Evolutionary conservation across 2,797 vertebrate genomes (phyloP).

Genomic region (Sebastes oblongus): DNA sequence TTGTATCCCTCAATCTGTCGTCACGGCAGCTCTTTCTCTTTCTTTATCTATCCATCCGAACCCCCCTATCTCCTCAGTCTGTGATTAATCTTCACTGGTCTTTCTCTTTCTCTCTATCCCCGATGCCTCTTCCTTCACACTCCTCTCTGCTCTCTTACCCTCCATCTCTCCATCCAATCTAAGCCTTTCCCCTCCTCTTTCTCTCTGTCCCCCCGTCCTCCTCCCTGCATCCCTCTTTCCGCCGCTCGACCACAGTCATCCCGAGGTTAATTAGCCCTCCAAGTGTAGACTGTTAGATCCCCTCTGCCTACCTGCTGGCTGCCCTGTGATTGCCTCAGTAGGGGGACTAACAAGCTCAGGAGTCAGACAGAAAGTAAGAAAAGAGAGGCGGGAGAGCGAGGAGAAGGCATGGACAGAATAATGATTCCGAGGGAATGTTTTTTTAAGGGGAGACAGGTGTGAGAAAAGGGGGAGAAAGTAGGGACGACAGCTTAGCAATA

Average conservation of each 20-base stretch:
- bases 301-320: constrained; percentile 38
- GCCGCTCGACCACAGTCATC: constrained; percentile 31
- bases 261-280: constrained; percentile 70
- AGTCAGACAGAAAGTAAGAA: neutral
- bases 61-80: neutral
- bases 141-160: neutral
- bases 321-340: constrained; percentile 54
- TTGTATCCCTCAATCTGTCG: neutral
- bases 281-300: constrained; percentile 54
- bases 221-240: constrained; percentile 6
- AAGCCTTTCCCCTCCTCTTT: neutral
- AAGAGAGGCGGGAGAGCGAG: neutral
- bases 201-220: neutral
- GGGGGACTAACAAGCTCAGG: constrained; percentile 50
- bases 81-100: neutral
- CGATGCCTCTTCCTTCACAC: neutral
- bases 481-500: neutral
- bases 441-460: neutral
- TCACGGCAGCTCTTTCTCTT: neutral
- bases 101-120: neutral
- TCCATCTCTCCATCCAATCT: neutral
- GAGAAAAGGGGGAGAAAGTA: neutral
- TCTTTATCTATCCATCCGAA: neutral
- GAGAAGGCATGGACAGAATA: neutral
- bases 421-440: constrained; percentile 8